Evolutionary conservation across 2,888 invertebrate species (phyloP), one percentile per base, ranked within the genome.

Genomic region (Himalopsyche tibetana): DNA sequence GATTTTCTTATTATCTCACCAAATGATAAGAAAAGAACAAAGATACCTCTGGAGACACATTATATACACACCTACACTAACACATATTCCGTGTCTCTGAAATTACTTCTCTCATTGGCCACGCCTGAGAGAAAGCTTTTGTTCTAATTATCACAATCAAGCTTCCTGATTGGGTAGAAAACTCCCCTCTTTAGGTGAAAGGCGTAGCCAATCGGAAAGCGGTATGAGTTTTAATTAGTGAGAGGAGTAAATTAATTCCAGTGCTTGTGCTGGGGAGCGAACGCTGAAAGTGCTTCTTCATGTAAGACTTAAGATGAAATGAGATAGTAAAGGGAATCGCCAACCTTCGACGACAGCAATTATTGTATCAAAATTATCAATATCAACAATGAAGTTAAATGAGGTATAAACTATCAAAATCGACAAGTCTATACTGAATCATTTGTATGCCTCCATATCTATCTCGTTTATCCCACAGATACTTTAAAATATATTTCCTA

Each of bases 141-240:
- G 92, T 93, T 93, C 93, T 93, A 93, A 93, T 93, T 93, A 93
- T 92, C 92, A 93, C 91, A 93, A 93, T 93, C 93, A 93, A 93
- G 92, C 90, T 87, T 90, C 89, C 91, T 90, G 90, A 93, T 93
- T 93, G 93, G 93, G 89, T 90, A 91, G 90, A 89, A 85, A 89
- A 45, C 51, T 83, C 82, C 87, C 84, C 82, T 91, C 92, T 92
- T 92, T 92, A 92, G 91, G 92, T 92, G 55, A 79, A 79, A 84
- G 83, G 80, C 83, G 83, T 82, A 84, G 42, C 85, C 87, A 84
- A 83, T 83, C 51, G 84, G 42, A 36, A 51, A 83, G 85, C 84
- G 88, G 84, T 40, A 80, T 63, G 36, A 81, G 92, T 93, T 93
- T 93, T 93, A 93, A 93, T 93, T 93, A 93, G 93, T 93, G 92